Percentiles rank a stretch among this genome's conserved stretches.
phyloP scores from a whole-genome alignment of 2,888 invertebrate genomes.

The Didymodactylos carnosus region DNA sequence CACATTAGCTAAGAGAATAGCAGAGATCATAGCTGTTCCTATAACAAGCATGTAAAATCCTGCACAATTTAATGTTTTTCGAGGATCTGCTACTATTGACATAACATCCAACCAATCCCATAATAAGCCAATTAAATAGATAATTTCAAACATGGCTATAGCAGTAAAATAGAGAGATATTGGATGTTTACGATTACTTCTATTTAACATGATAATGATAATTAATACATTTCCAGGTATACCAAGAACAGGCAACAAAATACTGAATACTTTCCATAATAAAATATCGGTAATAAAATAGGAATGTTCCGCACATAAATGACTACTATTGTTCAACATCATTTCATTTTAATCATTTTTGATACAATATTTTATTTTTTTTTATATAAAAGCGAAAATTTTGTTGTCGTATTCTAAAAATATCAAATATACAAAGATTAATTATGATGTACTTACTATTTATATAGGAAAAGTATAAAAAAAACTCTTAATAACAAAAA shows the following conservation, averaged over 20 bases:
- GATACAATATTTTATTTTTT: too few species aligned
- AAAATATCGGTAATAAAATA: not conserved
- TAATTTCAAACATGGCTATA: not conserved
- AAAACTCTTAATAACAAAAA: too few species aligned
- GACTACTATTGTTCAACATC: too few species aligned
- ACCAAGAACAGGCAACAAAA: not conserved
- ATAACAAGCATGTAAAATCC: not conserved
- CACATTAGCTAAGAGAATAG: not conserved
- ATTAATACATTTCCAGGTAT: not conserved
- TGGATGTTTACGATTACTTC: not conserved
- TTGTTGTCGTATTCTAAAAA: too few species aligned
- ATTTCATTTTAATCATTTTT: too few species aligned
- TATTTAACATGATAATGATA: not conserved
- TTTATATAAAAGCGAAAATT: too few species aligned
- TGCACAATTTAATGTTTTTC: not conserved
- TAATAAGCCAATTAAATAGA: not conserved
- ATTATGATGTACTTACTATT: too few species aligned
- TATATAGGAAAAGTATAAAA: too few species aligned
- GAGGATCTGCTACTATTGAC: not conserved
- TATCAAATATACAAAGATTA: too few species aligned
- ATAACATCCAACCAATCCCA: not conserved
- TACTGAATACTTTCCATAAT: not conserved
- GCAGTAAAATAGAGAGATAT: not conserved
- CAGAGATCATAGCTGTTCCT: not conserved
- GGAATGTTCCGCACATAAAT: too few species aligned